phyloP scores from a whole-genome alignment of 2,888 invertebrate species.

The Ypsolopha sequella region DNA sequence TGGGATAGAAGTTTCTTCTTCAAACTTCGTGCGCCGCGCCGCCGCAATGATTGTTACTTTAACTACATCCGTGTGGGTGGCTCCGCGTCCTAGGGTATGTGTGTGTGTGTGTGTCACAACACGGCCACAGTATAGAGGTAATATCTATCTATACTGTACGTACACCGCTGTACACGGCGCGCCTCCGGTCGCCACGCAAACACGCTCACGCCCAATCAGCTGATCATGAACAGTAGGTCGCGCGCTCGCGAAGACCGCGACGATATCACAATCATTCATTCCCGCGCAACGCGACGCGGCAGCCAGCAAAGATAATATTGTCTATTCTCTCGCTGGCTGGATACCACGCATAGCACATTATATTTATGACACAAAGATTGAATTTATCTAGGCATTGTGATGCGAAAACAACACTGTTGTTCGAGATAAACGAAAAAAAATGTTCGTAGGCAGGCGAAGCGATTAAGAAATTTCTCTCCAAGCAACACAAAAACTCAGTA shows the following conservation, averaged over 20 bases:
- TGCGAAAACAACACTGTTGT: neutral
- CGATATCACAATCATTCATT: constrained; percentile 7
- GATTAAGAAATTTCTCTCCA: neutral
- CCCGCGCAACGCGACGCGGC: neutral
- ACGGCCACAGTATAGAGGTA: no score
- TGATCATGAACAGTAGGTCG: constrained; percentile 49
- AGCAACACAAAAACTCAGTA: neutral
- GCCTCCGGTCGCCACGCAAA: constrained; percentile 17
- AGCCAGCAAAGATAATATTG: neutral
- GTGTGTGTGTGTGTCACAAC: constrained; percentile 12
- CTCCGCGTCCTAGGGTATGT: no score
- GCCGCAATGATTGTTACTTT: no score
- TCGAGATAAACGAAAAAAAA: neutral
- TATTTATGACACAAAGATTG: neutral
- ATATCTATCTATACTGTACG: no score
- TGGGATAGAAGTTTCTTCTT: no score
- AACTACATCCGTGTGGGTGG: no score
- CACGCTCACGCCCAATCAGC: constrained; percentile 47
- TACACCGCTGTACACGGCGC: constrained; percentile 23
- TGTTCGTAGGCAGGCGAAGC: neutral
- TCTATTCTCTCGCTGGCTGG: neutral
- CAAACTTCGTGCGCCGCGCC: no score
- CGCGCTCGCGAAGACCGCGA: constrained; percentile 9
- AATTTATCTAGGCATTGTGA: neutral
- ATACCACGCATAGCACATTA: neutral